Evolutionary conservation across 2,888 invertebrate species (phyloP), one percentile per base, ranked within the genome.

Genomic region (Dynastes hyllus): DNA sequence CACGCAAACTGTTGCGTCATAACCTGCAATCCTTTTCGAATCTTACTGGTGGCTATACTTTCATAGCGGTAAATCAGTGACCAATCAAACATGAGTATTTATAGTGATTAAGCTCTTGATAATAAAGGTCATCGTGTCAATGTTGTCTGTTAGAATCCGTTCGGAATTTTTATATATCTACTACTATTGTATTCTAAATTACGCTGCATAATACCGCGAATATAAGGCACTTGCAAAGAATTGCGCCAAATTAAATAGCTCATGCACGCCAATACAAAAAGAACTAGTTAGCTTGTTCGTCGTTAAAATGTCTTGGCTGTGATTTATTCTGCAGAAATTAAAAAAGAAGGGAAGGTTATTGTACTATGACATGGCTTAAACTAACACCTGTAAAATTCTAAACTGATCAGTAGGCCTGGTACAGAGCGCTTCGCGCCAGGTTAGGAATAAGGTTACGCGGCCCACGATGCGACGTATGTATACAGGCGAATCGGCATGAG

Each of bases 1-100:
- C 88, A 88, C 88, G 88, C 88, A 84, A 88, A 81, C 87, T 81
- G 84, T 88, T 88, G 85, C 88, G 88, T 88, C 88, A 88, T 84
- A 80, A 78, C 69, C 78, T 66, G 73, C 67, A 80, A 76, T 67
- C 66, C 77, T 71, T 40, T 75, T 76, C 53, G 76, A 78, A 63
- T 65, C n/a, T 78, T 79, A 78, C 76, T 63, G 50, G 78, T 78
- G 66, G 77, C 76, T 78, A 70, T 58, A 66, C 37, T 77, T 77
- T 70, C 45, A 51, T 32, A 29, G 70, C 50, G 29, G 71, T 78
- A 73, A 78, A 73, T 78, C 73, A 73, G 75, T 53, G 65, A 27
- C 51, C 73, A 73, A 58, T 77, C 77, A 55, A 69, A 79, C 82
- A 78, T 81, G 81, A 83, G 77, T 82, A 84, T 84, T 84, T 83